Conservation (phyloP, 2,888 invertebrate genomes). For the Hirudinaria manillensis region DNA sequence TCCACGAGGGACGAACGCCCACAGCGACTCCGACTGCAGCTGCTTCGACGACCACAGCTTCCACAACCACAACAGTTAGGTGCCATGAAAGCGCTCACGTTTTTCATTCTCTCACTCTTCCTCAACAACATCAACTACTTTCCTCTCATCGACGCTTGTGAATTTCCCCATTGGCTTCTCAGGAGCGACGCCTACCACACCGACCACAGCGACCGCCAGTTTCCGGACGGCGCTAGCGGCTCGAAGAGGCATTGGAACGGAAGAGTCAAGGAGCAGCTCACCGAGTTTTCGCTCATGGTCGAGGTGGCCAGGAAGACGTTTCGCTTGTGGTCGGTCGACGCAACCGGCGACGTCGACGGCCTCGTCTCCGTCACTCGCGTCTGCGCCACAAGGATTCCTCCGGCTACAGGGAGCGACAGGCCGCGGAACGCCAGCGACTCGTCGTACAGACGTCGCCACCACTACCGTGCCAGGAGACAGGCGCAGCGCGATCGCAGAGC, state of each 20-base stretch:
- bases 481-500: neutral
- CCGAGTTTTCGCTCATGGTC: neutral
- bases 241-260: neutral
- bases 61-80: neutral
- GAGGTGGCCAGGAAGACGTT: neutral
- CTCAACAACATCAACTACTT: neutral
- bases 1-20: too few species aligned
- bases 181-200: neutral
- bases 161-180: constrained; percentile 1
- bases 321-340: neutral
- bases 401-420: constrained; percentile 10
- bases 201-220: constrained; percentile 1
- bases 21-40: neutral
- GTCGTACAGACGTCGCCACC: neutral
- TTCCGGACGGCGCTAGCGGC: neutral
- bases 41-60: neutral
- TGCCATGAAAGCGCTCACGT: neutral
- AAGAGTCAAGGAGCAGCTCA: constrained; percentile 1
- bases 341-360: neutral
- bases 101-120: neutral
- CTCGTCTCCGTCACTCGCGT: constrained; percentile 7
- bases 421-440: neutral
- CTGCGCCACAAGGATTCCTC: neutral
- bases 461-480: neutral
- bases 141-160: neutral